These are phyloP conservation scores for Tenthredo notha DNA, from an alignment of 2,888 invertebrate genomes.

Conservation along the genomic window DNA sequence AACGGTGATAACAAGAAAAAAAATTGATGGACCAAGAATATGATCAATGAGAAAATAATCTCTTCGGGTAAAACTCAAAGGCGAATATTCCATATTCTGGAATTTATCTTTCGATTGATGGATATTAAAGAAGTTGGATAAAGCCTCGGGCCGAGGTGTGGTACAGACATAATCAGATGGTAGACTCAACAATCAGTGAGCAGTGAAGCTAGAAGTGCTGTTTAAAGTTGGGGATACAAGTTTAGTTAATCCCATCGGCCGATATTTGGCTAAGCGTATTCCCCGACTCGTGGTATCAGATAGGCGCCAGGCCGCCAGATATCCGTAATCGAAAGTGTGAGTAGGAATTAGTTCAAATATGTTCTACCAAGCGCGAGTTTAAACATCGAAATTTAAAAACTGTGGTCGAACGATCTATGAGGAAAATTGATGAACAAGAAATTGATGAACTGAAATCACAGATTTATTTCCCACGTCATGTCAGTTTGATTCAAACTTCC, in stretches of 20 bases:
- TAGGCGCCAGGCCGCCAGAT: slow-evolving; percentile 27
- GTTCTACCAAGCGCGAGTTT: not conserved
- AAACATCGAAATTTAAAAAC: not conserved
- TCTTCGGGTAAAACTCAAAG: not conserved
- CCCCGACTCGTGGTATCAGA: slow-evolving; percentile 4
- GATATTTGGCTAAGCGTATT: not conserved
- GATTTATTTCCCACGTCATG: not conserved
- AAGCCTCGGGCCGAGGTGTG: not conserved
- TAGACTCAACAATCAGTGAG: slow-evolving; percentile 32
- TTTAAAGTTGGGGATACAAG: not conserved
- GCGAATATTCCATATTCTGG: not conserved
- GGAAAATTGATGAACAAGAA: not conserved
- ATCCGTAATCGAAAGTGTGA: slow-evolving; percentile 2
- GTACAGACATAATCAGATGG: not conserved
- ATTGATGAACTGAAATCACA: not conserved
- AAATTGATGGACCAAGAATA: not conserved
- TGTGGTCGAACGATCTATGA: not conserved
- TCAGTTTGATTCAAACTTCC: not conserved
- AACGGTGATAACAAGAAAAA: not conserved
- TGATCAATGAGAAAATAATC: not conserved
- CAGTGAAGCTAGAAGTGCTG: not conserved
- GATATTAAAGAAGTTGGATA: not conserved
- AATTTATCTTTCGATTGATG: not conserved
- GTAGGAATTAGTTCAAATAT: slow-evolving; percentile 28
- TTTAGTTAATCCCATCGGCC: not conserved